Conservation (phyloP, 2,888 invertebrate genomes). For the Orgyia antiqua region DNA sequence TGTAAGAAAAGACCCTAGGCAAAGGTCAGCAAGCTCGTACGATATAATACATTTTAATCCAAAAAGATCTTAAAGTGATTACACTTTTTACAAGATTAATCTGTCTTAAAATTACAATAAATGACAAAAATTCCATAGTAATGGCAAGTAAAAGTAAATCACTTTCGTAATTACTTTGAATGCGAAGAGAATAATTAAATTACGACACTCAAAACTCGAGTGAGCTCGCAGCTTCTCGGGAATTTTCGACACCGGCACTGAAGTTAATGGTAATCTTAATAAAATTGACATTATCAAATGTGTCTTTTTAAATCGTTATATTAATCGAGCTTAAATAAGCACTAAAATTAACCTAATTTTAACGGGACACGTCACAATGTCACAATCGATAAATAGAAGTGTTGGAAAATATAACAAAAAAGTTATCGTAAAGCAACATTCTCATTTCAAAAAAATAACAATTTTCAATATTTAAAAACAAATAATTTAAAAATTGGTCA, state of each 20-base stretch:
- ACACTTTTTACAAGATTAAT: conserved; percentile 3
- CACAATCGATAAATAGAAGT: too few species aligned
- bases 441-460: too few species aligned
- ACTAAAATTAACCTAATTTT: too few species aligned
- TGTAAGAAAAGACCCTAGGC: too few species aligned
- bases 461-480: too few species aligned
- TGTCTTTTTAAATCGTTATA: too few species aligned
- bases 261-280: conserved; percentile 19
- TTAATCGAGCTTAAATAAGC: background rate
- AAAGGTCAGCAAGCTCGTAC: background rate
- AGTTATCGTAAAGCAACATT: too few species aligned
- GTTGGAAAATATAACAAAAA: too few species aligned
- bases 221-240: conserved; percentile 23
- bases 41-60: background rate
- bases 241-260: conserved; percentile 28
- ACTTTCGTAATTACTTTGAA: conserved; percentile 46
- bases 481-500: too few species aligned
- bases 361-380: too few species aligned
- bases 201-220: conserved; percentile 46
- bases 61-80: conserved; percentile 1
- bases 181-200: conserved; percentile 51
- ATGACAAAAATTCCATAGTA: conserved; percentile 9
- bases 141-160: conserved; percentile 32
- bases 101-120: conserved; percentile 5
- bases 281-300: conserved; percentile 10